Evolutionary conservation across 2,113 vertebrate genomes (phyloP).

Genomic region (Balaeniceps rex): DNA sequence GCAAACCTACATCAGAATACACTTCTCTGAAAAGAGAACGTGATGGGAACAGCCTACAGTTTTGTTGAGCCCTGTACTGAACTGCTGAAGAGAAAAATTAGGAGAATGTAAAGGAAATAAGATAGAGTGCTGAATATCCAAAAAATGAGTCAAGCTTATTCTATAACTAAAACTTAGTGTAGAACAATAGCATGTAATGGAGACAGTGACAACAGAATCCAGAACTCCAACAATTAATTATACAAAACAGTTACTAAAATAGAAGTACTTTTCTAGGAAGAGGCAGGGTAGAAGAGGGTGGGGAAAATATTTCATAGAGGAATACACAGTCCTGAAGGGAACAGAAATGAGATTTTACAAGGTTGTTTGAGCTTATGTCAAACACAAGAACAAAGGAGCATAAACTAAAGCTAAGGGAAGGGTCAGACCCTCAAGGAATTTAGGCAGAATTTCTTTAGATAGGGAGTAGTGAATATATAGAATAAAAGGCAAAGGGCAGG

Average conservation of each 20-base stretch:
- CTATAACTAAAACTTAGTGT: not conserved
- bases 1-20: not conserved
- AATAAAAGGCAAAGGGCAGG: constrained; percentile 64
- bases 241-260: not conserved
- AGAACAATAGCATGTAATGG: not conserved
- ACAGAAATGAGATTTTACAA: constrained; percentile 76
- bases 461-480: constrained; percentile 65
- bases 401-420: constrained; percentile 75
- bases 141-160: not conserved
- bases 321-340: constrained; percentile 76
- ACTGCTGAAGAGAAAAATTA: not conserved
- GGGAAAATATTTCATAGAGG: constrained; percentile 50
- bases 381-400: constrained; percentile 76
- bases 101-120: not conserved
- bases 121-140: not conserved
- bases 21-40: not conserved
- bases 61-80: not conserved
- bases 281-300: not conserved
- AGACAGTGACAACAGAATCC: not conserved
- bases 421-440: constrained; percentile 79
- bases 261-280: constrained; percentile 35
- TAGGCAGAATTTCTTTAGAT: constrained; percentile 72
- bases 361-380: constrained; percentile 75
- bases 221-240: constrained; percentile 13
- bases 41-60: not conserved